phyloP scores from a whole-genome alignment of 2,888 invertebrate genomes.

The Microplitis deprimator region DNA sequence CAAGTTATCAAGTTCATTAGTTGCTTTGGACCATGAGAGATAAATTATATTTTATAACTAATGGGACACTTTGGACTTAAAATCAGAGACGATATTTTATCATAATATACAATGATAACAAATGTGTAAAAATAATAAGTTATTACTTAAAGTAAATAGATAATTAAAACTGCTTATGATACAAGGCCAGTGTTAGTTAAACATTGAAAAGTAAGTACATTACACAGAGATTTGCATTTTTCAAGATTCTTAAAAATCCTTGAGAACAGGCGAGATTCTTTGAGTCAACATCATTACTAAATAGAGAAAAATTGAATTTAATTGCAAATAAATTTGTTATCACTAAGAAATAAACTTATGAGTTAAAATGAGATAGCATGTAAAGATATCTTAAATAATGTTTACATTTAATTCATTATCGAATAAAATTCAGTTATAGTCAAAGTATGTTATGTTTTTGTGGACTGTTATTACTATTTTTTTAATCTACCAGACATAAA shows the following conservation, averaged over 20 bases:
- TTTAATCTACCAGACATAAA: too few relatives aligned
- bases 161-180: neutral
- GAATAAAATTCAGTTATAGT: constrained; percentile 53
- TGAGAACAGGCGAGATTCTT: constrained; percentile 1
- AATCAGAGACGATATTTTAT: neutral
- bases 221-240: neutral
- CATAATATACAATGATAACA: neutral
- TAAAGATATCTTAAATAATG: constrained; percentile 54
- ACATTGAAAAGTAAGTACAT: neutral
- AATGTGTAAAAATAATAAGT: neutral
- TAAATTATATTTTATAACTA: neutral
- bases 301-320: neutral
- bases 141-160: neutral
- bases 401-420: constrained; percentile 48
- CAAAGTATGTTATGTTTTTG: constrained; percentile 39
- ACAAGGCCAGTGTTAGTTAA: neutral
- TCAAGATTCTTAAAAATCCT: constrained; percentile 26
- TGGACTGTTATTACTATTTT: neutral
- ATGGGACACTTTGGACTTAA: neutral
- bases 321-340: constrained; percentile 58
- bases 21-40: neutral
- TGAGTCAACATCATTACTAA: neutral
- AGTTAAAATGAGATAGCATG: constrained; percentile 52
- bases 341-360: constrained; percentile 68
- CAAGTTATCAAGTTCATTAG: neutral